A percentile compares a stretch with the other conserved stretches of the same genome.
These are phyloP conservation scores for Scortum barcoo DNA, from an alignment of 2,113 vertebrate species.

Conservation along the genomic window DNA sequence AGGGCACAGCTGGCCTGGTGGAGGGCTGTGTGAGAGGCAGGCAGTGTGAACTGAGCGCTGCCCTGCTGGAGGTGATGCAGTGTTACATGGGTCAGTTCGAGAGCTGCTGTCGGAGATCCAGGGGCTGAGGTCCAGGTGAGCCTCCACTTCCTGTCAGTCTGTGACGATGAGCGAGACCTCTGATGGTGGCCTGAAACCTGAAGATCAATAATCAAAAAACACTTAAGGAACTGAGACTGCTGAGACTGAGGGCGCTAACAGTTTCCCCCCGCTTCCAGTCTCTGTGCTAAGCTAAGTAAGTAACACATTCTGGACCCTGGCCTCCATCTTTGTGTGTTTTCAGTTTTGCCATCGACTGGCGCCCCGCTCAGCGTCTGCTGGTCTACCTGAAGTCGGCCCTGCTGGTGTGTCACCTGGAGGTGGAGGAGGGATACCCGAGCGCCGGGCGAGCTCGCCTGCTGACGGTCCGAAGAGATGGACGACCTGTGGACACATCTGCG, in stretches of 20 bases:
- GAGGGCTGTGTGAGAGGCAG: constrained; percentile 60
- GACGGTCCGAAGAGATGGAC: constrained; percentile 69
- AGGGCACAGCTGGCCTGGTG: constrained; percentile 56
- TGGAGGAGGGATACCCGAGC: constrained; percentile 80
- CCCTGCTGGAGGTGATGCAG: constrained; percentile 76
- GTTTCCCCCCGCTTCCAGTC: neutral
- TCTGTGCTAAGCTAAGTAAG: constrained; percentile 1
- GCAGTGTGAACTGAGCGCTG: constrained; percentile 62
- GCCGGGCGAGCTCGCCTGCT: constrained; percentile 66
- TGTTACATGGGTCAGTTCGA: constrained; percentile 75
- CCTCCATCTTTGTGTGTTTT: neutral
- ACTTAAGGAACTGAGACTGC: neutral
- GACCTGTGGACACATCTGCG: constrained; percentile 46
- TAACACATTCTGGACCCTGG: neutral
- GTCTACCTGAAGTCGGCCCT: constrained; percentile 81
- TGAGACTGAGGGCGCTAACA: neutral
- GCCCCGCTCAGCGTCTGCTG: constrained; percentile 73
- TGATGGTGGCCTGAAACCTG: neutral
- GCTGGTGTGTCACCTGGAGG: constrained; percentile 77
- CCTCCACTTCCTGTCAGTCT: neutral
- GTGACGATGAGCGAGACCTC: neutral
- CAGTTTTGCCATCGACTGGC: constrained; percentile 86
- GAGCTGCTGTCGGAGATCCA: constrained; percentile 83
- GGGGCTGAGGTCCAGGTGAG: constrained; percentile 79
- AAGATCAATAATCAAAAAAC: constrained; percentile 6